A percentile compares a stretch with the other conserved stretches of the same genome.
Evolutionary conservation across 2,888 invertebrate genomes (phyloP).

Genomic region (Daptonema setosum): DNA sequence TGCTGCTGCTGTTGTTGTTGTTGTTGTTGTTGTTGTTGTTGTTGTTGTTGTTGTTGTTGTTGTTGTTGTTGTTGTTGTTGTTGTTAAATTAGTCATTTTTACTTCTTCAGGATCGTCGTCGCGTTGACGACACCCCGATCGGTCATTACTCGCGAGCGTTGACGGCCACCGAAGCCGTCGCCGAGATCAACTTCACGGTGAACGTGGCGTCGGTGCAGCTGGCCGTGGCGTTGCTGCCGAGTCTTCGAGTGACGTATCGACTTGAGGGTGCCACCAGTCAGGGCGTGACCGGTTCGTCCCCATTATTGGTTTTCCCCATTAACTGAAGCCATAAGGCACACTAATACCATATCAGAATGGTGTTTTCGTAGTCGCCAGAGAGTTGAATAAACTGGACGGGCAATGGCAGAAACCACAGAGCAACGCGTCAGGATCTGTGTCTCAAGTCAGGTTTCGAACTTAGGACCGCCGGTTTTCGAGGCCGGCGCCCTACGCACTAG

Average conservation of each 20-base stretch:
- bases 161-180: not conserved
- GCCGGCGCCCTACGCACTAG: too few species aligned
- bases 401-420: too few species aligned
- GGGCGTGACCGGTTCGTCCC: slow-evolving; percentile 69
- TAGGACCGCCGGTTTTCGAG: too few species aligned
- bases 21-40: slow-evolving; percentile 82
- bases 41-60: slow-evolving; percentile 78
- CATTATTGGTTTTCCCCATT: too few species aligned
- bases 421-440: too few species aligned
- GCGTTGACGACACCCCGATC: not conserved
- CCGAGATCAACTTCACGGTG: slow-evolving; percentile 12
- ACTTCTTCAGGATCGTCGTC: not conserved
- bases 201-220: slow-evolving; percentile 50
- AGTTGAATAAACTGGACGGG: too few species aligned
- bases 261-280: slow-evolving; percentile 78
- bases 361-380: too few species aligned
- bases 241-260: slow-evolving; percentile 82
- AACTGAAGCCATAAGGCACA: too few species aligned
- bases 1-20: slow-evolving; percentile 17
- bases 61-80: slow-evolving; percentile 83
- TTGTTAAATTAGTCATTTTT: slow-evolving; percentile 47
- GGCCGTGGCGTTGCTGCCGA: slow-evolving; percentile 78
- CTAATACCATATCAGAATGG: too few species aligned
- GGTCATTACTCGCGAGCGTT: not conserved
- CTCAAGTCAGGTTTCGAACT: too few species aligned